Percentiles rank a stretch among this genome's conserved stretches.
Evolutionary conservation across 2,888 invertebrate species (phyloP).

Genomic region (Lagria hirta): DNA sequence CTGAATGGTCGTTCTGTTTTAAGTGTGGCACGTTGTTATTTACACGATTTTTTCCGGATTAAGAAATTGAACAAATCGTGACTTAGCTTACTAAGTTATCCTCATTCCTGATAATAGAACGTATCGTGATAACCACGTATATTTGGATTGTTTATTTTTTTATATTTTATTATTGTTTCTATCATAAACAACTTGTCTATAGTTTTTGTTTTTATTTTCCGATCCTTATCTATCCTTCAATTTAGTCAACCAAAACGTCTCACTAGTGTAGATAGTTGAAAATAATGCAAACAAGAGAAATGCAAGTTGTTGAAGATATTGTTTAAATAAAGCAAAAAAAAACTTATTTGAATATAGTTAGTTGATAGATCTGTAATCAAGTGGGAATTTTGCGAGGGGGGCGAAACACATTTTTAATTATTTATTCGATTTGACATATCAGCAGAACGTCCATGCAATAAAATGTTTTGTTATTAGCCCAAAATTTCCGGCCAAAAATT

Average conservation of each 20-base stretch:
- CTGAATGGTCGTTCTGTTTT: conserved; percentile 30
- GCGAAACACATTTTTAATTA: conserved; percentile 1
- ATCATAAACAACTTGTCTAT: too few species aligned
- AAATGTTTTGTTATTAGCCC: conserved; percentile 9
- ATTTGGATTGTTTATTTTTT: conserved; percentile 11
- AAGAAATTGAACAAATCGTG: conserved; percentile 18
- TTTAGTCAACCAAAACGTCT: conserved; percentile 21
- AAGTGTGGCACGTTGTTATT: conserved; percentile 50
- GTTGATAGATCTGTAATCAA: conserved; percentile 27
- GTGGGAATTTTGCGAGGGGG: conserved; percentile 3
- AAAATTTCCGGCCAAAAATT: conserved; percentile 13
- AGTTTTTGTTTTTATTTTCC: conserved; percentile 8
- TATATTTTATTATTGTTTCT: conserved; percentile 14
- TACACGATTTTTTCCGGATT: conserved; percentile 39
- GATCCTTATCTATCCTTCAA: conserved; percentile 23
- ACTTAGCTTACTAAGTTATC: conserved; percentile 14
- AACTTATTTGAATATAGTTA: conserved; percentile 27
- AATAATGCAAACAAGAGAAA: conserved; percentile 29
- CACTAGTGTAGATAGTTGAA: conserved; percentile 30
- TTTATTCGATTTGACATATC: conserved; percentile 19
- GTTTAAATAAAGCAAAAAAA: conserved; percentile 31
- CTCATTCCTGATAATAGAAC: conserved; percentile 5
- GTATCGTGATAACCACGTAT: conserved; percentile 1
- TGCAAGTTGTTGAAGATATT: conserved; percentile 38
- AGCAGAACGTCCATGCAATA: conserved; percentile 24